phyloP scores from a whole-genome alignment of 2,888 invertebrate species.

The Oscheius sp. region DNA sequence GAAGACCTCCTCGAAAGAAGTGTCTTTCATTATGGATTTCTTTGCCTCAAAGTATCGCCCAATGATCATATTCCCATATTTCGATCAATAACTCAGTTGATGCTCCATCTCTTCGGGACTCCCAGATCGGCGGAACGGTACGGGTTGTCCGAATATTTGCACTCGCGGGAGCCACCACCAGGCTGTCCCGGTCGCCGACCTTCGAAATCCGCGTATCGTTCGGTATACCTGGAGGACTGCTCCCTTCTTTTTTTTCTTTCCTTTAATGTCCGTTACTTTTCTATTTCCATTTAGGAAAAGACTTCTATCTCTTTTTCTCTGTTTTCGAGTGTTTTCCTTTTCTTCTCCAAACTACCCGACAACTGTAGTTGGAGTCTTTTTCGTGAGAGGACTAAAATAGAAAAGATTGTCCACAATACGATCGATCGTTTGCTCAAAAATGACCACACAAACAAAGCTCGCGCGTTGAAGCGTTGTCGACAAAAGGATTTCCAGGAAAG shows the following conservation, averaged over 20 bases:
- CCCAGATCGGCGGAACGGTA: neutral
- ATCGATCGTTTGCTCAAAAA: conserved; percentile 27
- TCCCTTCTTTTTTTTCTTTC: neutral
- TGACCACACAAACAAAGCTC: conserved; percentile 8
- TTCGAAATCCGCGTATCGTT: conserved; percentile 5
- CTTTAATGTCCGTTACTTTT: neutral
- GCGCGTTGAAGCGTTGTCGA: neutral
- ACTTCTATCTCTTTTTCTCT: neutral
- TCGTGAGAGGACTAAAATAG: neutral
- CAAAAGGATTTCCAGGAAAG: too few species aligned
- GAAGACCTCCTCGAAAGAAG: neutral
- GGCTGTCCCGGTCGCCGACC: conserved; percentile 19
- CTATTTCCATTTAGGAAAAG: neutral
- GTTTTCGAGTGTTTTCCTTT: neutral
- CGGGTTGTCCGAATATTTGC: conserved; percentile 27
- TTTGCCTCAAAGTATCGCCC: too few species aligned
- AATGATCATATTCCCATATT: too few species aligned
- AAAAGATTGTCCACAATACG: neutral
- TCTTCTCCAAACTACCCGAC: too few species aligned
- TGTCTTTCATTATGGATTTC: neutral
- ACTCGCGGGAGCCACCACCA: conserved; percentile 26
- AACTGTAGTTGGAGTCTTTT: neutral
- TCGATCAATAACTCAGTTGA: neutral
- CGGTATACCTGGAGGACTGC: neutral
- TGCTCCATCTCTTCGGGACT: neutral